Evolutionary conservation across 2,113 vertebrate genomes (phyloP), one percentile per base, ranked within the genome.

Genomic region (Leptobrachium ailaonicum): DNA sequence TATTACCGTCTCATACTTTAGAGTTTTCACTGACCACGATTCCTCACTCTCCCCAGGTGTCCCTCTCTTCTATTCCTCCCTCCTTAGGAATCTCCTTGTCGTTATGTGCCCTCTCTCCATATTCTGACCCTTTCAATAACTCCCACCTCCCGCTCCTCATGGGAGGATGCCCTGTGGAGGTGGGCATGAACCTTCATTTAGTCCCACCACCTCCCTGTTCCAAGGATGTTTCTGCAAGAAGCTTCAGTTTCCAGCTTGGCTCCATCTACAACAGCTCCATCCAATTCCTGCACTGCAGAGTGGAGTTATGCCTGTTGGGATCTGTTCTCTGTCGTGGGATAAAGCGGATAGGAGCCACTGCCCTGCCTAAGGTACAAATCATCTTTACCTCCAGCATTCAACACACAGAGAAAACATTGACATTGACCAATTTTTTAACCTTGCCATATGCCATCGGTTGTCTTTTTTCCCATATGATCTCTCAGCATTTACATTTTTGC

Each of bases 211-310:
- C 13, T 42, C 53, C 62, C 4, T 81, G 79, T 72, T 41, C 12
- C 42, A 62, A 50, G 42, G 32, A 41, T 13, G 4, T 54, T 0
- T 64, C 64, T n/a, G 58, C 1, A 2, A 81, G 60, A 72, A 69
- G 88, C 62, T 93, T 94, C 82, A 93, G 90, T 71, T 94, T 94
- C 45, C 43, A 90, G 66, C 85, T 94, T 58, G 82, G 63, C 2
- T 90, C 91, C 0, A 69, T 90, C 82, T 94, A 85, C 84, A 93
- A 91, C 9, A 73, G 91, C 79, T 90, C 92, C 6, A 80, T 94
- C 43, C 94, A 94, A 85, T 94, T 94, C 71, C 86, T 95, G 66
- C 93, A 95, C 87, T 94, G 93, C 87, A 89, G 86, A 60, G 84
- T 94, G 9, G 85, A 32, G 0, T 75, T 93, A 64, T 95, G 92